Evolutionary conservation across 2,797 vertebrate species (phyloP), one percentile per base, ranked within the genome.

Genomic region (Capromys pilorides): DNA sequence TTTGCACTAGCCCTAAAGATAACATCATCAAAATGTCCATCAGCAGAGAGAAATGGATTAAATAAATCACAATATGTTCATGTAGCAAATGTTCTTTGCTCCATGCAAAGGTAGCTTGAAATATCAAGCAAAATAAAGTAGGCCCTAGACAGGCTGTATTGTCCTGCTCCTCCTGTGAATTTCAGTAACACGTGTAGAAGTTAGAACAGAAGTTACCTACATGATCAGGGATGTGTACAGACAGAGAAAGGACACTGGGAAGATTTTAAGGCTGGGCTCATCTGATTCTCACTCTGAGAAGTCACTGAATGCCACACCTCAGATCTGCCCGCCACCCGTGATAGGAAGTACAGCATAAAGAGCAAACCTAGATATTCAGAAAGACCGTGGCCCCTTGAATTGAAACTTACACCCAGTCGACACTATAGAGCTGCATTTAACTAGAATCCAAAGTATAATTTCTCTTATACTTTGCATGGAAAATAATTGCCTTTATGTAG

Each of bases 71-170:
- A 28, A 0, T 22, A 39, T 22, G 39, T 7, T 45, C 21, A 28
- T 0, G 0, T 6, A 14, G n/a, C n/a, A 26, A 13, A 14, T 24
- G 54, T 36, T 36, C 22, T 81, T 45, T 66, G 59, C 45, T 77
- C 12, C 3, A 12, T 24, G 22, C 33, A 54, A 78, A n/a, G 11
- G 61, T 24, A 28, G 26, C 41, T 75, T 24, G 71, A 41, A 75
- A 45, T 8, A 12, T 28, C 28, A 24, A 75, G 6, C 73, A 49
- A 45, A 75, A 69, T 33, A 78, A 61, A 66, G 49, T 49, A 67
- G 19, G n/a, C 21, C 5, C 67, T 10, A 10, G n/a, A 11, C 0
- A 22, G 33, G 14, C 2, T 21, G 9, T 0, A 0, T 9, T 33
- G 39, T 11, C 19, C 6, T 21, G 39, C 13, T 33, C 31, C 45